These are phyloP conservation scores for Trichosurus vulpecula DNA, from an alignment of 2,797 vertebrate genomes.

Conservation along the genomic window DNA sequence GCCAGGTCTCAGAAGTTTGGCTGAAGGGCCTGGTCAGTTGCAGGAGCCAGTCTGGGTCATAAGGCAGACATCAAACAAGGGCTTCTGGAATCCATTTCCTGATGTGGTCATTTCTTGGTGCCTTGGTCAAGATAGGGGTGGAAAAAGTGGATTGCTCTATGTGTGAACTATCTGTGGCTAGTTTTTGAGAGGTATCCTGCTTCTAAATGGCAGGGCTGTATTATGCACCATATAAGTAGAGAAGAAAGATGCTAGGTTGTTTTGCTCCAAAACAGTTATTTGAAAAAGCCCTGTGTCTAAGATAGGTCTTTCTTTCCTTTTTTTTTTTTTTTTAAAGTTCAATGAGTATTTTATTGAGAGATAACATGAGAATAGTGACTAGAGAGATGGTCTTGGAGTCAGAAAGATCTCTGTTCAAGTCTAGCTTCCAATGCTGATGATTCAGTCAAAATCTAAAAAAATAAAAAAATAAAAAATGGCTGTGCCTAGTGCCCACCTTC, in stretches of 20 bases:
- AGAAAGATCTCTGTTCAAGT: background rate
- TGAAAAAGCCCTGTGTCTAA: slow-evolving; percentile 65
- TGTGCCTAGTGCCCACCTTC: background rate
- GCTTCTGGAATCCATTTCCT: slow-evolving; percentile 63
- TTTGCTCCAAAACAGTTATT: slow-evolving; percentile 47
- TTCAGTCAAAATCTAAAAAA: background rate
- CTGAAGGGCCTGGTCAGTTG: slow-evolving; percentile 2
- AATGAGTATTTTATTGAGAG: background rate
- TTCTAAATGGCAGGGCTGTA: background rate
- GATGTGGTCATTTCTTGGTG: slow-evolving; percentile 39
- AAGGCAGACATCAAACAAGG: slow-evolving; percentile 57
- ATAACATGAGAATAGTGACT: background rate
- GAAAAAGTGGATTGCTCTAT: slow-evolving; percentile 45
- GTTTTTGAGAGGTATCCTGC: slow-evolving; percentile 40
- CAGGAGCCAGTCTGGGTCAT: slow-evolving; percentile 52
- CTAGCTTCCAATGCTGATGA: background rate
- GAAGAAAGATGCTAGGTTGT: slow-evolving; percentile 54
- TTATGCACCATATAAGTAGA: background rate
- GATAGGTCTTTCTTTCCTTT: slow-evolving; percentile 54
- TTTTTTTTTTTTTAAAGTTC: background rate
- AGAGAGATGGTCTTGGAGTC: background rate
- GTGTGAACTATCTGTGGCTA: background rate
- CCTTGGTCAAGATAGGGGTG: slow-evolving; percentile 16
- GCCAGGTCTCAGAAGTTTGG: slow-evolving; percentile 14
- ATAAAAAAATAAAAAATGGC: background rate